These are phyloP conservation scores for Gymnobelideus leadbeateri DNA, from an alignment of 2,113 vertebrate genomes.

Conservation along the genomic window DNA sequence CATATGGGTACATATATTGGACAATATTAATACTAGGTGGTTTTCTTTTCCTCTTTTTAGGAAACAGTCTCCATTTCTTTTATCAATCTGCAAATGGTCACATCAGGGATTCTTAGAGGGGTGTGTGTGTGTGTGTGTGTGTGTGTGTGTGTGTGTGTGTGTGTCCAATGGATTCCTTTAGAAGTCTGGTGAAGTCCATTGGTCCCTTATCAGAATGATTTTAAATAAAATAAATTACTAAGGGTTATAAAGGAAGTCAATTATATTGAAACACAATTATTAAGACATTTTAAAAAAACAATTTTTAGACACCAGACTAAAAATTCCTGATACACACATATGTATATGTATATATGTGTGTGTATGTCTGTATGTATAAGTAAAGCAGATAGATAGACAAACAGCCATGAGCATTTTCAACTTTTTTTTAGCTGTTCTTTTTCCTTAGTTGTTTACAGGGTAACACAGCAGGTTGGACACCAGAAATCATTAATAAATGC, in stretches of 20 bases:
- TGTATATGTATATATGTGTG: too few relatives aligned
- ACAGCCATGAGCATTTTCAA: background rate
- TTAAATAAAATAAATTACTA: background rate
- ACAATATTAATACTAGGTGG: background rate
- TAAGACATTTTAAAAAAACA: background rate
- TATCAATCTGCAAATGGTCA: background rate
- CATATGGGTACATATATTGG: background rate
- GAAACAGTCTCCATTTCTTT: background rate
- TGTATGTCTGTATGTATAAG: too few relatives aligned
- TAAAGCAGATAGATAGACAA: too few relatives aligned
- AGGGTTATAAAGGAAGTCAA: background rate
- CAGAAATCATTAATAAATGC: background rate
- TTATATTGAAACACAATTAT: background rate
- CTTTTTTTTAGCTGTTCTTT: background rate
- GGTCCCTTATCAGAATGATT: background rate
- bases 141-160: background rate
- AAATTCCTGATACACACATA: background rate
- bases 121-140: too few relatives aligned
- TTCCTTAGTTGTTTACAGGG: background rate
- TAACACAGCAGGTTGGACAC: background rate
- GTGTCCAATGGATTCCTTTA: background rate
- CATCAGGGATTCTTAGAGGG: background rate
- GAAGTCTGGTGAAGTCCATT: background rate
- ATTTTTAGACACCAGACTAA: background rate
- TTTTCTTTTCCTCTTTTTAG: background rate